These are phyloP conservation scores for Scartelaos histophorus DNA, from an alignment of 2,113 vertebrate genomes.

Conservation along the genomic window DNA sequence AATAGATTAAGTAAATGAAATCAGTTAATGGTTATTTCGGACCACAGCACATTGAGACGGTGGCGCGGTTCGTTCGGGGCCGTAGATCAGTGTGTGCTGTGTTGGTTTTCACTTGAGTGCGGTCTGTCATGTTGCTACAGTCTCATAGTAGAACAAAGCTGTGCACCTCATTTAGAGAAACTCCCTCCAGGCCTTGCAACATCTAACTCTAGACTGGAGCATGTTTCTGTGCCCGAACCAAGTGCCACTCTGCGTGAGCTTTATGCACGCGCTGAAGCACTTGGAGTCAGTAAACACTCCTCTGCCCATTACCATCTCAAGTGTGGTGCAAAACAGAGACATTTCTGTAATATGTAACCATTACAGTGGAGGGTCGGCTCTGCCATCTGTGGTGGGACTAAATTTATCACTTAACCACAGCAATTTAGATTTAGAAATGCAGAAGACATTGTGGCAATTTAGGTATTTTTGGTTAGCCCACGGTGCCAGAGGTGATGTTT, in stretches of 20 bases:
- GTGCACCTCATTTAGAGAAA: constrained; percentile 28
- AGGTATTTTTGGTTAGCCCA: background rate
- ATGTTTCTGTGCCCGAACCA: constrained; percentile 56
- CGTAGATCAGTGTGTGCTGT: constrained; percentile 14
- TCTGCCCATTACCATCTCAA: constrained; percentile 24
- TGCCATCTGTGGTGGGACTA: constrained; percentile 23
- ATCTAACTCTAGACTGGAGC: constrained; percentile 31
- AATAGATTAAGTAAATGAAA: background rate
- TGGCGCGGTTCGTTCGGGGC: background rate
- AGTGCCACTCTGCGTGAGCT: constrained; percentile 44
- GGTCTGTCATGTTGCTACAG: constrained; percentile 33
- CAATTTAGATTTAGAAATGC: constrained; percentile 3
- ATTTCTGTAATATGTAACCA: constrained; percentile 45
- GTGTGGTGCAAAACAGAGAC: constrained; percentile 29
- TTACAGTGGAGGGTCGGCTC: constrained; percentile 20
- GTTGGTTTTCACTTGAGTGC: constrained; percentile 19
- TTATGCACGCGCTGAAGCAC: constrained; percentile 46
- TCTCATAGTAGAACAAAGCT: constrained; percentile 40
- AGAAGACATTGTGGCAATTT: constrained; percentile 3
- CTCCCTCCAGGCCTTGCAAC: constrained; percentile 29
- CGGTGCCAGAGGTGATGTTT: background rate
- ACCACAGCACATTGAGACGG: background rate
- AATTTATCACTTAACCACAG: constrained; percentile 14
- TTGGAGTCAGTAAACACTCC: constrained; percentile 42
- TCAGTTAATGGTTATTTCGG: constrained; percentile 12